phyloP scores from a whole-genome alignment of 2,888 invertebrate genomes.

The Lasioglossum marginatum region DNA sequence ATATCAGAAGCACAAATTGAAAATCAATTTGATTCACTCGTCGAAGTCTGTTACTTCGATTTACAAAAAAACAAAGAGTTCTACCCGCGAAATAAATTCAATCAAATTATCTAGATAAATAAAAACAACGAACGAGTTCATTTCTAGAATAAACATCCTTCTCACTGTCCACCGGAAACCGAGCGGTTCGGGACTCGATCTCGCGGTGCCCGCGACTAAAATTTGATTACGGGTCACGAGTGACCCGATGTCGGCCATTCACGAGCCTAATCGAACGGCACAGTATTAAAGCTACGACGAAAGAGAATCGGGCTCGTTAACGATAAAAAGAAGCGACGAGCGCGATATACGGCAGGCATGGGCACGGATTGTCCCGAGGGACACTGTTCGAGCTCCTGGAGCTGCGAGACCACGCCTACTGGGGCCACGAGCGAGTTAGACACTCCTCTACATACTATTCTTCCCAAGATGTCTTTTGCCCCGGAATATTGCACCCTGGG shows the following conservation, averaged over 20 bases:
- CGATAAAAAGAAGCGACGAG: slow-evolving; percentile 37
- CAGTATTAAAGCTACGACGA: slow-evolving; percentile 39
- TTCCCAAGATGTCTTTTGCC: neutral
- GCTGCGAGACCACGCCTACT: neutral
- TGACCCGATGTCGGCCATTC: slow-evolving; percentile 12
- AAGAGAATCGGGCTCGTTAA: slow-evolving; percentile 19
- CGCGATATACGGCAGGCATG: neutral
- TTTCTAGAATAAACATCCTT: neutral
- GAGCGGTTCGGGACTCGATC: neutral
- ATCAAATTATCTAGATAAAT: slow-evolving; percentile 12
- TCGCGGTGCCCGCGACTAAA: neutral
- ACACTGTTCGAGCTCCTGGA: neutral
- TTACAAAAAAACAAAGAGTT: neutral
- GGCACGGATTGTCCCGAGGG: neutral
- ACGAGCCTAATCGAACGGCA: slow-evolving; percentile 29
- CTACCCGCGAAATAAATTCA: neutral
- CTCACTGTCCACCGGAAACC: neutral
- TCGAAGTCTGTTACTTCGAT: neutral
- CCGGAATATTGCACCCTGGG: neutral
- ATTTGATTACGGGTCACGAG: neutral
- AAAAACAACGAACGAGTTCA: slow-evolving; percentile 4
- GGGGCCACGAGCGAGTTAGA: neutral
- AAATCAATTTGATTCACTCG: neutral
- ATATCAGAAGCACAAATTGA: neutral
- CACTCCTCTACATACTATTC: neutral